phyloP scores from a whole-genome alignment of 2,113 vertebrate species.

The Struthidea cinerea region DNA sequence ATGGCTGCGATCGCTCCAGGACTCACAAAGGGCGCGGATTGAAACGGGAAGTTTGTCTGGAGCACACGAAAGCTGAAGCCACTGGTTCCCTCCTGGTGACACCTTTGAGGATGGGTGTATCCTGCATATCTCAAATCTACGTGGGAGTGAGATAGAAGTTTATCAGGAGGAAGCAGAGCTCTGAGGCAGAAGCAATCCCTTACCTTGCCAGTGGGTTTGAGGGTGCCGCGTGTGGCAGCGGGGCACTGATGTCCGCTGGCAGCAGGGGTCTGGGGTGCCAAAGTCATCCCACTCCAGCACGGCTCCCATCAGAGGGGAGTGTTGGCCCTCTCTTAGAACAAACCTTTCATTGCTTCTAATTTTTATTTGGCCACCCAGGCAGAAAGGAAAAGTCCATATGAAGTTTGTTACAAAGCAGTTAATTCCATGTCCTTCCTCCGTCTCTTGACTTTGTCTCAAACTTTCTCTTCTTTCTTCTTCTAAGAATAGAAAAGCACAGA shows the following conservation, averaged over 20 bases:
- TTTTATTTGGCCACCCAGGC: slow-evolving; percentile 75
- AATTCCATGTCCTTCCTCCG: slow-evolving; percentile 67
- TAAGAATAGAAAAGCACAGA: slow-evolving; percentile 34
- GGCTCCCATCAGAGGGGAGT: slow-evolving; percentile 21
- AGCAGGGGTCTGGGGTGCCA: slow-evolving; percentile 46
- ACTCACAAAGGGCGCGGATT: slow-evolving; percentile 4
- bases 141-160: slow-evolving; percentile 79
- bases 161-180: slow-evolving; percentile 79
- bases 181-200: slow-evolving; percentile 69
- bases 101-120: slow-evolving; percentile 68
- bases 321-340: slow-evolving; percentile 67
- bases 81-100: slow-evolving; percentile 71
- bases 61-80: slow-evolving; percentile 63
- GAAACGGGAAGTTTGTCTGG: slow-evolving; percentile 54
- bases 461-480: slow-evolving; percentile 54
- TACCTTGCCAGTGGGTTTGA: slow-evolving; percentile 77
- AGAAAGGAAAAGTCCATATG: slow-evolving; percentile 80
- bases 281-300: slow-evolving; percentile 54
- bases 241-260: slow-evolving; percentile 37
- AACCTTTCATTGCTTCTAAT: slow-evolving; percentile 67
- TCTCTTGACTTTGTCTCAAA: slow-evolving; percentile 63
- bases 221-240: slow-evolving; percentile 53
- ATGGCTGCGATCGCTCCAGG: background rate
- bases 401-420: slow-evolving; percentile 75
- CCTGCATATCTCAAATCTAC: slow-evolving; percentile 65